Evolutionary conservation across 92 coral and sea anemone genomes (phyloP).

Genomic region (Heteractis magnifica): DNA sequence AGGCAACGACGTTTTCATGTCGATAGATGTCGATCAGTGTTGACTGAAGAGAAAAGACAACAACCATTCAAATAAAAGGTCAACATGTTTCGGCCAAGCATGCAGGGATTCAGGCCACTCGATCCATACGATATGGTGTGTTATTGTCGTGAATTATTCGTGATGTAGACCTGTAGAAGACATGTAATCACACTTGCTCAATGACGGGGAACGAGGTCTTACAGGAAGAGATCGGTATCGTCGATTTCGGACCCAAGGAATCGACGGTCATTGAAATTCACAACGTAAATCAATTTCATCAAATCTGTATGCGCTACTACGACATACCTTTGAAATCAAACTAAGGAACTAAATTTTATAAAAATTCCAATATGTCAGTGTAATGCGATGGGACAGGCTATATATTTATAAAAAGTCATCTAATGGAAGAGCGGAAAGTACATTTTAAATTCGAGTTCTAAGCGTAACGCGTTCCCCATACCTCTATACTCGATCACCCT

Average conservation of each 20-base stretch:
- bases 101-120: conserved; percentile 42
- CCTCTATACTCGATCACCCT: conserved; percentile 4
- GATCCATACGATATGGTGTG: not conserved
- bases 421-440: not conserved
- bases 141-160: conserved; percentile 6
- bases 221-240: not conserved
- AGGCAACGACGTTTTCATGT: conserved; percentile 25
- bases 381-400: not conserved
- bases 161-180: not conserved
- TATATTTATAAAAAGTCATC: not conserved
- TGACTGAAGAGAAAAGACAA: conserved; percentile 75
- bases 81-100: conserved; percentile 59
- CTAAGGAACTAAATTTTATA: not conserved
- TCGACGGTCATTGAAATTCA: conserved; percentile 17
- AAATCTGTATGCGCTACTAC: conserved; percentile 4
- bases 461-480: conserved; percentile 6
- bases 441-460: not conserved
- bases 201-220: conserved; percentile 25
- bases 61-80: conserved; percentile 66
- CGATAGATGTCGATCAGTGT: conserved; percentile 63
- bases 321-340: not conserved
- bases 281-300: not conserved
- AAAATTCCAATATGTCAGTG: not conserved
- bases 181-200: conserved; percentile 10
- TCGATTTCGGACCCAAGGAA: conserved; percentile 1